Evolutionary conservation across 53 echinoderm and acorn worm genomes (phyloP).

Genomic region (Henricia sp.): DNA sequence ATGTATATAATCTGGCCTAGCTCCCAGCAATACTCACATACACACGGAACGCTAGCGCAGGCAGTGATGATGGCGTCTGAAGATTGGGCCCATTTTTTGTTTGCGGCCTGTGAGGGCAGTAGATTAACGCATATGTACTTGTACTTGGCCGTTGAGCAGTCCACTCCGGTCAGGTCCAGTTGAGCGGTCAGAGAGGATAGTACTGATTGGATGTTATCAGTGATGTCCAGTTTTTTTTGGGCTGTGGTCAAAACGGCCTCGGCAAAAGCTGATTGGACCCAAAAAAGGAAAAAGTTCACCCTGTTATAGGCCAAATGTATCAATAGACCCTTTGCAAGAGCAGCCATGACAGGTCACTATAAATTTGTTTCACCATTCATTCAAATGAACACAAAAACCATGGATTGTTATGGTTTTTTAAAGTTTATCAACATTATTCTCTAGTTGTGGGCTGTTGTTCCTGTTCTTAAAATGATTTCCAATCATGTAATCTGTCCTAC

Average conservation of each 20-base stretch:
- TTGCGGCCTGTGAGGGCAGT: constrained; percentile 43
- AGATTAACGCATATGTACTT: constrained; percentile 43
- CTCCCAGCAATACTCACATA: constrained; percentile 51
- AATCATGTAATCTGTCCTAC: neutral
- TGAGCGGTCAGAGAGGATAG: constrained; percentile 17
- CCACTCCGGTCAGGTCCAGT: constrained; percentile 22
- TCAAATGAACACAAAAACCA: neutral
- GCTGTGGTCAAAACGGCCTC: constrained; percentile 1
- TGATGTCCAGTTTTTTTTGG: constrained; percentile 45
- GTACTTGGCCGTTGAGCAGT: constrained; percentile 37
- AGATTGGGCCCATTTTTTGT: constrained; percentile 40
- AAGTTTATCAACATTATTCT: too few relatives aligned
- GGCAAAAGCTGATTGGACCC: neutral
- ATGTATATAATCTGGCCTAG: too few relatives aligned
- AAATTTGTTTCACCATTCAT: too few relatives aligned
- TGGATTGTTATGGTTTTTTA: too few relatives aligned
- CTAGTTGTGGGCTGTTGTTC: too few relatives aligned
- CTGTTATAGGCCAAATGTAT: neutral
- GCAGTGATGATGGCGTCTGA: constrained; percentile 24
- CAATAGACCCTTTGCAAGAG: too few relatives aligned
- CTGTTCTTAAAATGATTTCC: too few relatives aligned
- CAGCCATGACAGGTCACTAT: too few relatives aligned
- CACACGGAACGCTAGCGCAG: constrained; percentile 37
- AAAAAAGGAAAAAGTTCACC: neutral
- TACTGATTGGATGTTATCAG: constrained; percentile 17